Evolutionary conservation across 2,797 vertebrate species (phyloP).

Genomic region (Neosilurus hyrtlii): DNA sequence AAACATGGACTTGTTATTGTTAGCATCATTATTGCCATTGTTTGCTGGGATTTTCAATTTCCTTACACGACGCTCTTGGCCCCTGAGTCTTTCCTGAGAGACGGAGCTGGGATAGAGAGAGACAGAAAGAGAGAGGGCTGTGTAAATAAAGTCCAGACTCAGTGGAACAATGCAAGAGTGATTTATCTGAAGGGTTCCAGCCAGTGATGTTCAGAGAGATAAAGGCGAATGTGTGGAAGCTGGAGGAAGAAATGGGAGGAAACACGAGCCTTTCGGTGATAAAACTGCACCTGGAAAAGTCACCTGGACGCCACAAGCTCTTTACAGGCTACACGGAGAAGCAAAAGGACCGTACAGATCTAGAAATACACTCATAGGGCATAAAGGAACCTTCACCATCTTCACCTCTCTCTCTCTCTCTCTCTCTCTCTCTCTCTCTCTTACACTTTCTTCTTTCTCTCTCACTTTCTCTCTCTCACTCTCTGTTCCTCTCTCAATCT

Average conservation of each 20-base stretch:
- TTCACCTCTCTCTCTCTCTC: neutral
- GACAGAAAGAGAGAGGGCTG: slow-evolving; percentile 32
- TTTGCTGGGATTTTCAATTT: slow-evolving; percentile 56
- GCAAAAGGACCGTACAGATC: neutral
- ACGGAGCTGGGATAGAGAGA: slow-evolving; percentile 31
- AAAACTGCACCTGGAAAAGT: slow-evolving; percentile 24
- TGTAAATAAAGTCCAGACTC: slow-evolving; percentile 42
- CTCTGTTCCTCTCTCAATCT: no score
- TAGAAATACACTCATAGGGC: neutral
- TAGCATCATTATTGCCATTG: slow-evolving; percentile 56
- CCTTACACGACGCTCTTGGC: slow-evolving; percentile 37
- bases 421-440: neutral
- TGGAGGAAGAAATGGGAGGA: neutral
- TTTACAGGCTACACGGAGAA: neutral
- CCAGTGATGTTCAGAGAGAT: slow-evolving; percentile 35
- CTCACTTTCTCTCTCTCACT: no score
- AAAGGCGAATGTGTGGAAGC: slow-evolving; percentile 14
- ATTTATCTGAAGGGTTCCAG: slow-evolving; percentile 45
- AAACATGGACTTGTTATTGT: slow-evolving; percentile 54
- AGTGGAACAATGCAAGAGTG: slow-evolving; percentile 38
- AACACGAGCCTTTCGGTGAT: slow-evolving; percentile 11
- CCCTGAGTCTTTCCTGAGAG: slow-evolving; percentile 49
- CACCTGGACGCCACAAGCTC: neutral
- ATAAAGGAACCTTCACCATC: no score
- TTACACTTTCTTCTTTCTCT: no score